These are phyloP conservation scores for Stegastes partitus DNA, from an alignment of 2,113 vertebrate genomes.

Conservation along the genomic window DNA sequence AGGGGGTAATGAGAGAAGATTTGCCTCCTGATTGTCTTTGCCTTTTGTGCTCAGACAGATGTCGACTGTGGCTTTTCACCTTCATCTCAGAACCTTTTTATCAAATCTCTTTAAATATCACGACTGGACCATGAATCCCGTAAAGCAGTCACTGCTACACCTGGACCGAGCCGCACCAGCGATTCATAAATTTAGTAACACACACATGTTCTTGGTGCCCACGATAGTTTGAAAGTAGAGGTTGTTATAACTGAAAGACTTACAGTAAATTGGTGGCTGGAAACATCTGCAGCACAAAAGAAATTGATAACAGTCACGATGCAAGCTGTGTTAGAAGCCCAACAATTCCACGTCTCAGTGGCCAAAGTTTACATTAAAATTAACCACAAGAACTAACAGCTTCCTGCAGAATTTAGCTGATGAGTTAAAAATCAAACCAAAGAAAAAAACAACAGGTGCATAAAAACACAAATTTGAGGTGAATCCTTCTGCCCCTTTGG, in stretches of 20 bases:
- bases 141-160: constrained; percentile 28
- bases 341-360: too few relatives aligned
- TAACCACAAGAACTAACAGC: constrained; percentile 52
- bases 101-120: constrained; percentile 63
- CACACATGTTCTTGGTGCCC: too few relatives aligned
- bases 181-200: not conserved
- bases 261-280: too few relatives aligned
- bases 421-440: too few relatives aligned
- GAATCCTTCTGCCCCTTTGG: constrained; percentile 66
- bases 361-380: too few relatives aligned
- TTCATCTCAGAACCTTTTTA: constrained; percentile 80
- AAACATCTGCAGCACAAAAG: too few relatives aligned
- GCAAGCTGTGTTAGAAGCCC: too few relatives aligned
- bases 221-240: not conserved
- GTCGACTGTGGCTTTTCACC: constrained; percentile 83
- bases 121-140: constrained; percentile 20
- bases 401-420: constrained; percentile 76
- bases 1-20: constrained; percentile 86
- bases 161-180: constrained; percentile 13
- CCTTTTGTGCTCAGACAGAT: constrained; percentile 87
- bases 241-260: not conserved
- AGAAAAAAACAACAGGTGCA: constrained; percentile 38
- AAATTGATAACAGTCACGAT: too few relatives aligned
- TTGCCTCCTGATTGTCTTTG: constrained; percentile 85
- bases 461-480: constrained; percentile 54